Conservation (phyloP, 2,113 vertebrate species). For the Cochlearius cochlearius region DNA sequence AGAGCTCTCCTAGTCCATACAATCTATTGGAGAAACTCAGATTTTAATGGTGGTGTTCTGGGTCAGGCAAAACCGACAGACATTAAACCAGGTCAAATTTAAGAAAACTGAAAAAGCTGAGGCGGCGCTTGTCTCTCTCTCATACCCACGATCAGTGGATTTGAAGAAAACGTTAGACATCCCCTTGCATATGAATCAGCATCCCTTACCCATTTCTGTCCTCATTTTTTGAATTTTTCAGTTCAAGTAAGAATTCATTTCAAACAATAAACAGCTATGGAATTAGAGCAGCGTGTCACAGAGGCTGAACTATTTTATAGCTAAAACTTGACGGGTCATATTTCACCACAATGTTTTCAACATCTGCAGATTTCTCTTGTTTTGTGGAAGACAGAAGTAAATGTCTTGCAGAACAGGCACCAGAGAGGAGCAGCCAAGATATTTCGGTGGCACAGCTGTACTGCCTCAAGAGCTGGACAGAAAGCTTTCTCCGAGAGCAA, state of each 20-base stretch:
- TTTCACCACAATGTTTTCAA: not conserved
- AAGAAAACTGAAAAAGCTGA: not conserved
- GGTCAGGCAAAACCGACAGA: not conserved
- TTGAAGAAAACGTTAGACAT: not conserved
- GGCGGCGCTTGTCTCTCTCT: not conserved
- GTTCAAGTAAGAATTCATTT: not conserved
- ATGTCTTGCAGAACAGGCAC: not conserved
- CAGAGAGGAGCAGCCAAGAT: not conserved
- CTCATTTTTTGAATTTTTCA: not conserved
- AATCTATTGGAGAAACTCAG: not conserved
- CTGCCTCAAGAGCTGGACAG: not conserved
- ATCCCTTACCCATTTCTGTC: not conserved
- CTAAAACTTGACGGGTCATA: not conserved
- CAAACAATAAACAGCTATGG: not conserved
- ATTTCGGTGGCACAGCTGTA: constrained; percentile 23
- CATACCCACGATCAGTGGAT: not conserved
- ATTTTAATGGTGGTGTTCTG: not conserved
- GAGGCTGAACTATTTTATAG: not conserved
- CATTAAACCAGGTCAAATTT: rapidly evolving
- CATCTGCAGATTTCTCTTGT: not conserved
- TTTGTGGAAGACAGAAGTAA: not conserved
- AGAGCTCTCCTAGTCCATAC: not conserved
- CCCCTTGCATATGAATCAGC: not conserved
- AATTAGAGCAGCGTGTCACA: not conserved
- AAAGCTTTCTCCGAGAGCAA: not conserved